Base-by-base conservation (phyloP, 2,113 vertebrate species). In the Trematocara nigrifrons region DNA sequence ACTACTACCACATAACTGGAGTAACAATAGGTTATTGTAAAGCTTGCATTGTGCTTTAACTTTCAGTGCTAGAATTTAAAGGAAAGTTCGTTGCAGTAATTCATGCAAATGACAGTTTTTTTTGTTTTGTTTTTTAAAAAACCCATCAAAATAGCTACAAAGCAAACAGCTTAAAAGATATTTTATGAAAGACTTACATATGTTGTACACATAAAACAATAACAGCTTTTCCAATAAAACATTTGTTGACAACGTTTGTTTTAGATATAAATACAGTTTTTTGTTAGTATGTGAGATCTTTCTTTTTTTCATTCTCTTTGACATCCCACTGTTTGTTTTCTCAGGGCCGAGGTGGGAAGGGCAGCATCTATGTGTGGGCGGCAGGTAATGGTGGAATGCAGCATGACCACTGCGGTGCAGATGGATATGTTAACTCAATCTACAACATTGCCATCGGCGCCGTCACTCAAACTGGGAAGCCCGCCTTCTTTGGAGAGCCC, bases 361-460 rank as follows among this genome's bases (percentile, higher is more conserved):
- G 91, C 85, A 95, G 84, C 82, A 86, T 96, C 84, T 96, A 93
- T 38, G 92, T 95, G 83, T 96, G 95, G 94, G 95, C 94, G 31
- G 89, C 94, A 59, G 95, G 95, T 86, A 95, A 95, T 35, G 93
- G 95, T 5, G 94, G 94, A 20, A 15, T 86, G 78, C 64, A 77
- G 8, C 47, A 45, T 5, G 94, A 95, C 88, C 94, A 96, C 92
- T 95, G 95, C 6, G 94, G 95, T 3, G 94, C 94, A 12, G 95
- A 96, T 18, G 93, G 94, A 31, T 94, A 94, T 33, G 90, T 95
- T 82, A 95, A 91, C 91, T 93, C 93, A 71, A 90, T 95, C 90
- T 87, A 91, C 89, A 95, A 10, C 81, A 84, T 95, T 15, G 90
- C 94, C 80, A 91, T 95, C 4, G 86, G 95, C 6, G 93, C 91